Evolutionary conservation across 2,113 vertebrate genomes (phyloP).

Genomic region (Brachirus orientalis): DNA sequence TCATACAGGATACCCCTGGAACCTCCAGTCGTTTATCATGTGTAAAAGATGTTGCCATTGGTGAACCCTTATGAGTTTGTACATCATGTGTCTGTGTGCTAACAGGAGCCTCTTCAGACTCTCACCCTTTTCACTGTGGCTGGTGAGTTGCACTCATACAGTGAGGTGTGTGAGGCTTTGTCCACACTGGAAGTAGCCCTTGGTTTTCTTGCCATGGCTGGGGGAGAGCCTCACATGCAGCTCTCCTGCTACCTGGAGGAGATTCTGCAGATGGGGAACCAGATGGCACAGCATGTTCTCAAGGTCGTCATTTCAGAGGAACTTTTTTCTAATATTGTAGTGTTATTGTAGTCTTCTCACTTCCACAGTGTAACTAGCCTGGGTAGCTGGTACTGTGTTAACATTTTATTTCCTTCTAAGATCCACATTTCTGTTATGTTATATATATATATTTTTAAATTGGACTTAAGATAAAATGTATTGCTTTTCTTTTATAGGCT

Average conservation of each 20-base stretch:
- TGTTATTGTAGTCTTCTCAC: background rate
- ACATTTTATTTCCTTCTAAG: too few species aligned
- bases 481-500: conserved; percentile 74
- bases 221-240: conserved; percentile 82
- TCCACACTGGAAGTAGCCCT: conserved; percentile 86
- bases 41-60: background rate
- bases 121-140: conserved; percentile 77
- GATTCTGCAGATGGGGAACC: conserved; percentile 88
- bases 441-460: background rate
- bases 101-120: conserved; percentile 84
- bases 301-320: conserved; percentile 81
- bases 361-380: conserved; percentile 3
- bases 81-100: background rate
- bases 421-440: background rate
- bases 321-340: background rate
- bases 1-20: background rate
- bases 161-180: conserved; percentile 91
- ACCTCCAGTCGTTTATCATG: background rate
- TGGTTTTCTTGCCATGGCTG: conserved; percentile 91
- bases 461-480: too few species aligned
- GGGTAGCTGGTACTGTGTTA: conserved; percentile 9
- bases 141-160: conserved; percentile 90
- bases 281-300: conserved; percentile 82
- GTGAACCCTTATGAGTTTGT: background rate
- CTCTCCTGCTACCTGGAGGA: conserved; percentile 85